Base-by-base conservation (phyloP, 2,797 vertebrate species). In the Artibeus jamaicensis region DNA sequence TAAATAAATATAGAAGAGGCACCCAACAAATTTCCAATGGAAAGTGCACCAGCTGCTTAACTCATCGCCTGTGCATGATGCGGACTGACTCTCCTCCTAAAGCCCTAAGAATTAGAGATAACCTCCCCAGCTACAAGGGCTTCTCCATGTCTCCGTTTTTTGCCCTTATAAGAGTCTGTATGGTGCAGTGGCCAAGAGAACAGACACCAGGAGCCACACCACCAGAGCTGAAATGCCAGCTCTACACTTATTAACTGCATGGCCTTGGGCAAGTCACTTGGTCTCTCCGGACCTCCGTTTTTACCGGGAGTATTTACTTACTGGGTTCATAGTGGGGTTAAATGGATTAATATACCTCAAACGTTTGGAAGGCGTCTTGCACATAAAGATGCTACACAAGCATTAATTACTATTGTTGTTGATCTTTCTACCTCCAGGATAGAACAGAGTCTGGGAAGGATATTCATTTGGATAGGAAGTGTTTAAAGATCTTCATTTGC, bases 91-190 rank as follows among this genome's bases (percentile, higher is more conserved):
- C 9, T 16, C 16, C 7, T 48, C 11, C 16, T 14, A 22, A 15
- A 46, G 29, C 37, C 57, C 46, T 73, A 42, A 65, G 48, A 50
- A 26, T 22, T 5, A 62, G 21, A 82, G 34, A 19, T 44, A 73
- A 50, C 9, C 9, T 42, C 22, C 1, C 18, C 3, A 12, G 19
- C 39, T 6, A 9, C 21, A 18, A n/a, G 7, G 2, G 1, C n/a
- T 48, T 32, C 67, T 32, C 59, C 53, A 15, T 9, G 2, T 50
- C 71, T 57, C 39, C 22, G 32, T 76, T 71, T 39, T 39, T 44
- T 29, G 24, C 46, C 46, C 3, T 46, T 29, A 39, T 37, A 44
- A 37, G 83, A 84, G 21, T 50, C 34, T 59, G 26, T 3, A 16
- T 32, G 18, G 22, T 44, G 5, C 32, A 71, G 22, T 4, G 46